Conservation (phyloP, 2,113 vertebrate species). For the Plectropomus leopardus region DNA sequence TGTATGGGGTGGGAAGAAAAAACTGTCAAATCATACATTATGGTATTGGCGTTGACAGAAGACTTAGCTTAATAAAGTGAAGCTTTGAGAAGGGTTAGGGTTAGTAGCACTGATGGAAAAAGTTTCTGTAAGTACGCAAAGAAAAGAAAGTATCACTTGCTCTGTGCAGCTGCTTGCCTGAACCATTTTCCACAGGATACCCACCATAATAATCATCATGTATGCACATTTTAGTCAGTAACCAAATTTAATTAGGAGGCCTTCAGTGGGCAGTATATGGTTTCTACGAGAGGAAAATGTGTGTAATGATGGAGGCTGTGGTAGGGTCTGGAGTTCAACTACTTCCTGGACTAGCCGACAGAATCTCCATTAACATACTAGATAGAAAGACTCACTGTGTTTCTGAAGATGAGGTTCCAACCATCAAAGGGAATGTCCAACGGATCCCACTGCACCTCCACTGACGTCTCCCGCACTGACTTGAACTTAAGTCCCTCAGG, state of each 20-base stretch:
- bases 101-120: conserved; percentile 54
- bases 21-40: conserved; percentile 52
- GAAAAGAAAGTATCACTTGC: conserved; percentile 62
- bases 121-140: conserved; percentile 53
- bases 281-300: conserved; percentile 46
- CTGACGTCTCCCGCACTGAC: conserved; percentile 93
- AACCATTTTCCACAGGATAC: conserved; percentile 67
- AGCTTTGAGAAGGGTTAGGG: conserved; percentile 60
- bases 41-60: conserved; percentile 39
- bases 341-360: conserved; percentile 17
- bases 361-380: conserved; percentile 5
- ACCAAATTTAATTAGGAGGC: conserved; percentile 42
- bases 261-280: conserved; percentile 38
- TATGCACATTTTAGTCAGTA: conserved; percentile 41
- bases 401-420: conserved; percentile 96
- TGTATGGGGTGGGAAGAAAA: background rate
- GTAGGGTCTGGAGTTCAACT: conserved; percentile 19
- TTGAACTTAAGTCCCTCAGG: conserved; percentile 97
- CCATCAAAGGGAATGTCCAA: conserved; percentile 94
- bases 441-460: conserved; percentile 98
- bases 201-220: conserved; percentile 26
- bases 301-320: conserved; percentile 44
- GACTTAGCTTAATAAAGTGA: conserved; percentile 39
- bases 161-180: conserved; percentile 30
- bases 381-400: conserved; percentile 86